These are phyloP conservation scores for Acheta domesticus DNA, from an alignment of 2,888 invertebrate genomes.

Conservation along the genomic window DNA sequence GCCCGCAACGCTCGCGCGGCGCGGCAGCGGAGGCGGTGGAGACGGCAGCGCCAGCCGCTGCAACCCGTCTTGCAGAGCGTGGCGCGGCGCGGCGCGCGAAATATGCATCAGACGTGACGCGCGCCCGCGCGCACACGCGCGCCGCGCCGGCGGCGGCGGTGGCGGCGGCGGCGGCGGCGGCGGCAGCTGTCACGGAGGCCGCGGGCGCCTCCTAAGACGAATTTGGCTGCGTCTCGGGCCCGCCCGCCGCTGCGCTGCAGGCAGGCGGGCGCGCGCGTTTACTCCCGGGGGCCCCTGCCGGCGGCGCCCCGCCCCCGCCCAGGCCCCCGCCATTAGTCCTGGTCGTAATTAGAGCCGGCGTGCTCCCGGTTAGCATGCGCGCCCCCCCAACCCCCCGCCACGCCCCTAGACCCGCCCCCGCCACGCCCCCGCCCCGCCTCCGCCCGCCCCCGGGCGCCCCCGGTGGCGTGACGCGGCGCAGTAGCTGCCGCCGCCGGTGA, in stretches of 20 bases:
- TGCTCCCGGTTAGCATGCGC: not conserved
- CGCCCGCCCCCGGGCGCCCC: not conserved
- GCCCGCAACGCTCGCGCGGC: no score
- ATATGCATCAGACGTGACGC: not conserved
- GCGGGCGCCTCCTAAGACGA: not conserved
- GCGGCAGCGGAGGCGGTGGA: no score
- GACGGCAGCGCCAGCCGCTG: no score
- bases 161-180: not conserved
- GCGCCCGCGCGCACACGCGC: not conserved
- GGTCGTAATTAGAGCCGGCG: conserved; percentile 1
- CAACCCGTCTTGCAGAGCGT: not conserved
- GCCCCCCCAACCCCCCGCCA: not conserved
- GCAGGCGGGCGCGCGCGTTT: not conserved
- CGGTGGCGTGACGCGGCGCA: not conserved
- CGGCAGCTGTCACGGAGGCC: not conserved
- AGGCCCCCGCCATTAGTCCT: not conserved
- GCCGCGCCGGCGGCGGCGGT: not conserved
- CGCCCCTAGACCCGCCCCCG: not conserved
- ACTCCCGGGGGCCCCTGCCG: not conserved
- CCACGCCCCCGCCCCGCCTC: not conserved
- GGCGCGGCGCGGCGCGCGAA: not conserved
- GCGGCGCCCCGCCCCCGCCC: not conserved
- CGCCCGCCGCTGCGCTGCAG: no score
- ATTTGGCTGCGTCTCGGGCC: not conserved
- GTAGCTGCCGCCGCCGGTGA: not conserved